Evolutionary conservation across 2,113 vertebrate species (phyloP).

Genomic region (Corythornis vintsioides): DNA sequence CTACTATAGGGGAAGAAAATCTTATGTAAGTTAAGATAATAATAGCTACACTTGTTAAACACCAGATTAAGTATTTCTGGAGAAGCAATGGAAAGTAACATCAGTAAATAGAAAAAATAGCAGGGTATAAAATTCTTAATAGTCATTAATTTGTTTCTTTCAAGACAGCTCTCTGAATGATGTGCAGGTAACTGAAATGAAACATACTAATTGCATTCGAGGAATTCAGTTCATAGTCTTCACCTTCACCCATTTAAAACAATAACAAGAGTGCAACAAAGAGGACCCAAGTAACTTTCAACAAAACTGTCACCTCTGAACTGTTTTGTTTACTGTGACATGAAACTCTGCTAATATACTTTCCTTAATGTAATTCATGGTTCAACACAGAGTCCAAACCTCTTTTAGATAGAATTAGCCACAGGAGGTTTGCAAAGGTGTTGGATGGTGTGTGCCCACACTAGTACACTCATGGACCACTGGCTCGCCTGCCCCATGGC

Average conservation of each 20-base stretch:
- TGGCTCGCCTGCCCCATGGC: rapidly evolving
- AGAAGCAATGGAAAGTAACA: slow-evolving; percentile 18
- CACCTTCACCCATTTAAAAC: background rate
- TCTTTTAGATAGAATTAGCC: background rate
- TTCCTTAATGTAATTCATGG: background rate
- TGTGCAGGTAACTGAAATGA: background rate
- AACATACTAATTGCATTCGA: background rate
- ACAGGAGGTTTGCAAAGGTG: background rate
- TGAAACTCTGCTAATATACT: background rate
- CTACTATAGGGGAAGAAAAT: background rate
- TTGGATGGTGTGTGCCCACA: background rate
- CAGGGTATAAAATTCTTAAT: slow-evolving; percentile 32
- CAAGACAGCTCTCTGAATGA: slow-evolving; percentile 31
- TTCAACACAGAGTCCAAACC: background rate
- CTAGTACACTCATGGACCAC: background rate
- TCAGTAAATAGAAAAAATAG: slow-evolving; percentile 56
- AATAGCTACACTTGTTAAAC: slow-evolving; percentile 38
- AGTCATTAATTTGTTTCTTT: slow-evolving; percentile 54
- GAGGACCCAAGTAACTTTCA: background rate
- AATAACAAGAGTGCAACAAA: background rate
- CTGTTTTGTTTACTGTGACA: background rate
- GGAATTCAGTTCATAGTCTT: background rate
- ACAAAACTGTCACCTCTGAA: background rate
- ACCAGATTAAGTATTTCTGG: slow-evolving; percentile 38
- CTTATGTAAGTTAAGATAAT: slow-evolving; percentile 49